These are phyloP conservation scores for Gorsachius goisagi DNA, from an alignment of 2,113 vertebrate genomes.

Conservation along the genomic window DNA sequence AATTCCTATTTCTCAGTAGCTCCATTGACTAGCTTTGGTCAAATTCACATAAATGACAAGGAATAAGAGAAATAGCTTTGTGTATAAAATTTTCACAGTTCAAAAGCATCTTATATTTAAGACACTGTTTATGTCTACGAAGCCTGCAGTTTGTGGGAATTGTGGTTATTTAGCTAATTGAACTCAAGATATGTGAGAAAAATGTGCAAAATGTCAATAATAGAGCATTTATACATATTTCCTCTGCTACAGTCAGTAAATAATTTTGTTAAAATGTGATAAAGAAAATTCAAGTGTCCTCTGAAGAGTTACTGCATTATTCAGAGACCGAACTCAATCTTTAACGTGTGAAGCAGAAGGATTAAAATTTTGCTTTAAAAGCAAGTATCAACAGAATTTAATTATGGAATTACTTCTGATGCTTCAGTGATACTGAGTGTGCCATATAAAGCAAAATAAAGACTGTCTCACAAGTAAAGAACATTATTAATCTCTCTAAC, in stretches of 20 bases:
- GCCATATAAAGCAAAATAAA: background rate
- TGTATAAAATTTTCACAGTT: background rate
- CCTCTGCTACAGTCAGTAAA: background rate
- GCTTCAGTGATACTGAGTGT: background rate
- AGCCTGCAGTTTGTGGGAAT: background rate
- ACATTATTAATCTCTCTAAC: background rate
- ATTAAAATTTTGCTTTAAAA: constrained; percentile 33
- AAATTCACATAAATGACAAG: background rate
- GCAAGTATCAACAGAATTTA: background rate
- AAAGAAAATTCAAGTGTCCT: constrained; percentile 27
- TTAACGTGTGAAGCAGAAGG: constrained; percentile 31
- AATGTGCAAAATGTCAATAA: background rate
- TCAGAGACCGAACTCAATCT: background rate
- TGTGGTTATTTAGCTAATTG: background rate
- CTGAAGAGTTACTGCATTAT: background rate
- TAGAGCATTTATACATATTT: background rate
- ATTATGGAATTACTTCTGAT: constrained; percentile 9
- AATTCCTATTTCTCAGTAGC: background rate
- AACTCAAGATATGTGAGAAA: background rate
- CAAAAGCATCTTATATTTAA: background rate
- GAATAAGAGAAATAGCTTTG: background rate
- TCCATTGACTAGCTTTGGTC: background rate
- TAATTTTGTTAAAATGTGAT: constrained; percentile 26
- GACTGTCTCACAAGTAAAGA: background rate
- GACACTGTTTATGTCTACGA: background rate